phyloP scores from a whole-genome alignment of 2,888 invertebrate genomes.

The Platycheirus albimanus region DNA sequence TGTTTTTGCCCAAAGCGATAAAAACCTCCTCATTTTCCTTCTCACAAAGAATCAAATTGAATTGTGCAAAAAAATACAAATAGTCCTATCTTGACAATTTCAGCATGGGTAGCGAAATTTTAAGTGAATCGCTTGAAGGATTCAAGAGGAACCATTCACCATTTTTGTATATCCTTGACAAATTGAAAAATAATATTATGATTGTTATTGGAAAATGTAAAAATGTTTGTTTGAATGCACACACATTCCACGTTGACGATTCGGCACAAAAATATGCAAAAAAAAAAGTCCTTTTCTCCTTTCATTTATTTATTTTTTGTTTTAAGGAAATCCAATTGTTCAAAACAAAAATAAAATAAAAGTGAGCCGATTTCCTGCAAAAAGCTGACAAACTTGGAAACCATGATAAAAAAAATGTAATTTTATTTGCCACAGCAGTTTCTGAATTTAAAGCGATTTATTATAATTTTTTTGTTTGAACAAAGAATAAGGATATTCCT shows the following conservation, averaged over 20 bases:
- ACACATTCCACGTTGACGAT: slow-evolving; percentile 2
- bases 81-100: slow-evolving; percentile 12
- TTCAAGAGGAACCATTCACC: background rate
- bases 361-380: background rate
- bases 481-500: slow-evolving; percentile 24
- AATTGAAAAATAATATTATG: slow-evolving; percentile 57
- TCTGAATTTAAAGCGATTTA: slow-evolving; percentile 32
- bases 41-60: slow-evolving; percentile 45
- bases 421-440: slow-evolving; percentile 28
- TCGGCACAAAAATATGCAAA: slow-evolving; percentile 13
- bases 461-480: slow-evolving; percentile 19
- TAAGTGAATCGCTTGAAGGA: slow-evolving; percentile 41
- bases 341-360: background rate
- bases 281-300: background rate
- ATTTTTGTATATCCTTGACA: no score
- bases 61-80: slow-evolving; percentile 51
- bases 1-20: slow-evolving; percentile 33
- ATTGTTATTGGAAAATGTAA: slow-evolving; percentile 45
- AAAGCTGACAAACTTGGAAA: no score
- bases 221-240: slow-evolving; percentile 38
- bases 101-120: slow-evolving; percentile 24
- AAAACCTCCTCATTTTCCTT: slow-evolving; percentile 18
- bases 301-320: slow-evolving; percentile 1
- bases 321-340: slow-evolving; percentile 6
- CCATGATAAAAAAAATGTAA: slow-evolving; percentile 38